These are phyloP conservation scores for Iphiclides podalirius DNA, from an alignment of 2,888 invertebrate species.

Conservation along the genomic window DNA sequence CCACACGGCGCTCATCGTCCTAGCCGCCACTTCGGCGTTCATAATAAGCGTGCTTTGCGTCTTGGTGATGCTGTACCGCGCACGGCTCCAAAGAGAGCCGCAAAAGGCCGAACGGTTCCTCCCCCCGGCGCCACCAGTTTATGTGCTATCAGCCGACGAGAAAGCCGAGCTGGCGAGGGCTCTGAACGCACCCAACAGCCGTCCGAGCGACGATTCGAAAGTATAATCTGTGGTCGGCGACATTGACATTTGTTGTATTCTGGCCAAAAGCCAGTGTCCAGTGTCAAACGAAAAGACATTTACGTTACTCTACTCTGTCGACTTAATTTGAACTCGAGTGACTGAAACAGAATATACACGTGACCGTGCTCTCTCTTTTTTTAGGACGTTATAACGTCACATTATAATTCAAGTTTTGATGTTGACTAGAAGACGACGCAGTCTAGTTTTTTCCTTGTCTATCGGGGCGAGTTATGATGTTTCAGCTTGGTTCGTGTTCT, in stretches of 20 bases:
- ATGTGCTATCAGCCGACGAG: slow-evolving; percentile 84
- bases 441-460: neutral
- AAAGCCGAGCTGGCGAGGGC: slow-evolving; percentile 77
- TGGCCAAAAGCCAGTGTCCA: no score
- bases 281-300: no score
- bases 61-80: slow-evolving; percentile 86
- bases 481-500: no score
- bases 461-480: neutral
- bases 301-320: slow-evolving; percentile 33
- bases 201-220: slow-evolving; percentile 48
- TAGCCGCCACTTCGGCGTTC: slow-evolving; percentile 89
- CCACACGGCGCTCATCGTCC: slow-evolving; percentile 87
- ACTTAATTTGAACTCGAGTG: no score
- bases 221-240: slow-evolving; percentile 44
- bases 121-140: slow-evolving; percentile 83
- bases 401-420: no score
- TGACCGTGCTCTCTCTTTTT: no score
- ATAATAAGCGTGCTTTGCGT: slow-evolving; percentile 88
- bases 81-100: slow-evolving; percentile 70
- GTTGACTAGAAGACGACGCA: no score
- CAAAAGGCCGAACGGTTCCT: slow-evolving; percentile 81
- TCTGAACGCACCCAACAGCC: slow-evolving; percentile 51
- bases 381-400: no score
- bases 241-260: no score
- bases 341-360: no score